Conservation (phyloP, 2,888 invertebrate species). For the Neria commutata region DNA sequence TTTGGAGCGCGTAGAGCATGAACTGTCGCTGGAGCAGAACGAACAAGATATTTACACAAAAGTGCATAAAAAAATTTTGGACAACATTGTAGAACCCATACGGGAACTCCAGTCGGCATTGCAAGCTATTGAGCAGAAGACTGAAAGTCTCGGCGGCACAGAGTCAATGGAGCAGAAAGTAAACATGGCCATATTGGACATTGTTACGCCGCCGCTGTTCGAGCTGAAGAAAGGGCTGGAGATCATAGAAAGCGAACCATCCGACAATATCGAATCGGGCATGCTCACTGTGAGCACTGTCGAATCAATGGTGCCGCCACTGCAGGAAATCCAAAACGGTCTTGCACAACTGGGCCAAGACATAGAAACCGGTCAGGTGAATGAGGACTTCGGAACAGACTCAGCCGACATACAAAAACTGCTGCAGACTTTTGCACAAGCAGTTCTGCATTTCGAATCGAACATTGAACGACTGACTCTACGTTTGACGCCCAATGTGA, state of each 20-base stretch:
- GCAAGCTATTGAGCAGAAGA: slow-evolving; percentile 50
- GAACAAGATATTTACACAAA: slow-evolving; percentile 57
- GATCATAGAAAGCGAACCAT: slow-evolving; percentile 57
- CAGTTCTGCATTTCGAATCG: slow-evolving; percentile 59
- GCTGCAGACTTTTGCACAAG: slow-evolving; percentile 60
- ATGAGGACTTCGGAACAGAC: slow-evolving; percentile 52
- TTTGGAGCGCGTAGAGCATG: slow-evolving; percentile 58
- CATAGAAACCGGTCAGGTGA: slow-evolving; percentile 57
- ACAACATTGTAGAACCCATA: slow-evolving; percentile 55
- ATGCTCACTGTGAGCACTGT: slow-evolving; percentile 62
- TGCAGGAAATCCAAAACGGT: slow-evolving; percentile 67
- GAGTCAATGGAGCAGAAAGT: slow-evolving; percentile 60
- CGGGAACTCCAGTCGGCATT: slow-evolving; percentile 49
- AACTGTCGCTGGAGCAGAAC: slow-evolving; percentile 56
- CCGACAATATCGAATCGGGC: slow-evolving; percentile 49
- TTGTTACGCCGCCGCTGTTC: slow-evolving; percentile 69
- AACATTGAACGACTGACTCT: slow-evolving; percentile 55
- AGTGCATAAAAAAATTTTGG: slow-evolving; percentile 53
- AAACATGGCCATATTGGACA: slow-evolving; percentile 70
- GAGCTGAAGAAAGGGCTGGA: slow-evolving; percentile 69
- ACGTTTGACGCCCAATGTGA: slow-evolving; percentile 46
- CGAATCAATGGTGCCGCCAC: slow-evolving; percentile 64
- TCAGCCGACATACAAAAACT: slow-evolving; percentile 60
- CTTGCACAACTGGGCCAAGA: slow-evolving; percentile 63
- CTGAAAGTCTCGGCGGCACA: slow-evolving; percentile 42